These are phyloP conservation scores for Scomber colias DNA, from an alignment of 2,113 vertebrate genomes.

Conservation along the genomic window DNA sequence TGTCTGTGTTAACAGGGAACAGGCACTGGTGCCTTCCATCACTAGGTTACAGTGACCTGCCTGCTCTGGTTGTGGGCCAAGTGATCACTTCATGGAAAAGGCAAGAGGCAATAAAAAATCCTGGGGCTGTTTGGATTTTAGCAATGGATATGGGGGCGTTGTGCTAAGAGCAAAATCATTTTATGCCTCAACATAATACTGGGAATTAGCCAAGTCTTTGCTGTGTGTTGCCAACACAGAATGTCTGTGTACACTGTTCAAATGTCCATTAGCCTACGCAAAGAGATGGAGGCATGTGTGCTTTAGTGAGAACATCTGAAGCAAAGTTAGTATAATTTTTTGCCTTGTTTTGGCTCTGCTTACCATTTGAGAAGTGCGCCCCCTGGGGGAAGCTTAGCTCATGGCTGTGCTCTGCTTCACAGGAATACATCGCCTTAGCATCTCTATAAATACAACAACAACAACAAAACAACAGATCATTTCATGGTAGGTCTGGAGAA, in stretches of 20 bases:
- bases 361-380: slow-evolving; percentile 95
- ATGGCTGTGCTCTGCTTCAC: slow-evolving; percentile 96
- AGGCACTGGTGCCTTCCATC: slow-evolving; percentile 70
- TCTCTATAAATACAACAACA: slow-evolving; percentile 85
- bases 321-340: not conserved
- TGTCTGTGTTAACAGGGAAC: slow-evolving; percentile 64
- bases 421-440: slow-evolving; percentile 97
- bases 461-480: not conserved
- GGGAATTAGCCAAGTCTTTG: not conserved
- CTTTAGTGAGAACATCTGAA: not conserved
- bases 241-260: not conserved
- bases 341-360: slow-evolving; percentile 50
- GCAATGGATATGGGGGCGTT: slow-evolving; percentile 21
- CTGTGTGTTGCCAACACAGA: slow-evolving; percentile 1
- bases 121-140: slow-evolving; percentile 28
- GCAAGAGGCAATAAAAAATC: slow-evolving; percentile 62
- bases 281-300: not conserved
- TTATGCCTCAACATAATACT: slow-evolving; percentile 15
- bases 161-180: not conserved
- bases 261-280: not conserved
- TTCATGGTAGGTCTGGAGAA: not conserved
- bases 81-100: slow-evolving; percentile 69
- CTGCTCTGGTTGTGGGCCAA: slow-evolving; percentile 72
- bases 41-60: slow-evolving; percentile 85
- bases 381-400: slow-evolving; percentile 98